A percentile compares a stretch with the other conserved stretches of the same genome.
These are phyloP conservation scores for Coenonympha arcania DNA, from an alignment of 2,888 invertebrate genomes.

Conservation along the genomic window DNA sequence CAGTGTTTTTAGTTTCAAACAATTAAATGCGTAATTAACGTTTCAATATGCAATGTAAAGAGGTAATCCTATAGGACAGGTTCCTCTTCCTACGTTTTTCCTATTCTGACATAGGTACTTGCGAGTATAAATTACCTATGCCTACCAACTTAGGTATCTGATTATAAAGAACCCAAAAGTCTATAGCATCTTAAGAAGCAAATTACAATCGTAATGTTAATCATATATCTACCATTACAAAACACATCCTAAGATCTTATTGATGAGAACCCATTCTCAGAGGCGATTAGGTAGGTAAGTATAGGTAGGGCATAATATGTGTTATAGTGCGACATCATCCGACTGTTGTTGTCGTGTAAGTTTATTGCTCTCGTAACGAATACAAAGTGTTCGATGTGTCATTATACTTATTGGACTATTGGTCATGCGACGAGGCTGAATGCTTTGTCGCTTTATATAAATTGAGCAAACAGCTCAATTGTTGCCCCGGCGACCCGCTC, in stretches of 20 bases:
- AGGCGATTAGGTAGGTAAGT: too few species aligned
- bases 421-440: slow-evolving; percentile 19
- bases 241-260: too few species aligned
- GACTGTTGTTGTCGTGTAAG: slow-evolving; percentile 16
- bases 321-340: slow-evolving; percentile 11
- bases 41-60: neutral
- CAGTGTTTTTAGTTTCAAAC: slow-evolving; percentile 1
- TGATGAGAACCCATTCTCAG: too few species aligned
- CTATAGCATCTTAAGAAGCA: too few species aligned
- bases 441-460: slow-evolving; percentile 25
- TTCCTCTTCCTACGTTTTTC: too few species aligned
- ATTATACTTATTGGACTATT: slow-evolving; percentile 25
- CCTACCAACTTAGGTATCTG: too few species aligned
- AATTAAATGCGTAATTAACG: neutral
- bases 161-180: too few species aligned
- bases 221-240: too few species aligned
- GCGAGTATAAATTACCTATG: too few species aligned
- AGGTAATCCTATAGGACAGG: neutral
- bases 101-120: too few species aligned
- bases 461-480: slow-evolving; percentile 28
- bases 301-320: too few species aligned
- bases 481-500: slow-evolving; percentile 23
- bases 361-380: slow-evolving; percentile 22
- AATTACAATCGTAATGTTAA: too few species aligned
- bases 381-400: slow-evolving; percentile 23